Conservation (phyloP, 2,888 invertebrate genomes). For the Atethmia centrago region DNA sequence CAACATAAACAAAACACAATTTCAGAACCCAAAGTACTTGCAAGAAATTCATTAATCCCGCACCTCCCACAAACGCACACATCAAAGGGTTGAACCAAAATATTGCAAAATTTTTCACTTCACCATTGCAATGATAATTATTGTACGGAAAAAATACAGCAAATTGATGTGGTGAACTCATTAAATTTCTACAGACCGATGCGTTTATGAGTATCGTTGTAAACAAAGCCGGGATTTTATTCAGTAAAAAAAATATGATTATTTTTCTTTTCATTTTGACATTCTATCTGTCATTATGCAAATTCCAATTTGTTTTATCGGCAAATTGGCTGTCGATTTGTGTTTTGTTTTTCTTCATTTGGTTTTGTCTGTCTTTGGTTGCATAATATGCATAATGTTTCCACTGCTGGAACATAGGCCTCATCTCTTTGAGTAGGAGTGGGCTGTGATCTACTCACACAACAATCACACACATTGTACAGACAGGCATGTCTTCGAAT, state of each 20-base stretch:
- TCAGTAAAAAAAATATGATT: conserved; percentile 39
- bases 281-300: conserved; percentile 37
- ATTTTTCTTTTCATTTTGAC: conserved; percentile 13
- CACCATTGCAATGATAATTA: conserved; percentile 20
- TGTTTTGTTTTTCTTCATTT: not conserved
- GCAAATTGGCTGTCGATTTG: not conserved
- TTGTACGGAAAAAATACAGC: conserved; percentile 23
- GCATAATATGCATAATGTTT: too few species aligned
- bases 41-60: conserved; percentile 5
- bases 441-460: too few species aligned
- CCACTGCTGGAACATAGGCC: too few species aligned
- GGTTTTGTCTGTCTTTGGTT: too few species aligned
- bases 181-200: conserved; percentile 84
- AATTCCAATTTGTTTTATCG: conserved; percentile 39
- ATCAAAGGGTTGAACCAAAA: conserved; percentile 14
- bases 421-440: too few species aligned
- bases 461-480: too few species aligned
- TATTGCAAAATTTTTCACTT: conserved; percentile 6
- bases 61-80: not conserved
- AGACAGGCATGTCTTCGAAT: too few species aligned
- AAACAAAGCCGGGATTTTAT: conserved; percentile 42
- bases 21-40: not conserved
- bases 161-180: conserved; percentile 76
- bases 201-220: conserved; percentile 76
- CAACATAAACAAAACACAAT: not conserved